Evolutionary conservation across 2,888 invertebrate genomes (phyloP), one percentile per base, ranked within the genome.

Genomic region (Mythimna albipuncta): DNA sequence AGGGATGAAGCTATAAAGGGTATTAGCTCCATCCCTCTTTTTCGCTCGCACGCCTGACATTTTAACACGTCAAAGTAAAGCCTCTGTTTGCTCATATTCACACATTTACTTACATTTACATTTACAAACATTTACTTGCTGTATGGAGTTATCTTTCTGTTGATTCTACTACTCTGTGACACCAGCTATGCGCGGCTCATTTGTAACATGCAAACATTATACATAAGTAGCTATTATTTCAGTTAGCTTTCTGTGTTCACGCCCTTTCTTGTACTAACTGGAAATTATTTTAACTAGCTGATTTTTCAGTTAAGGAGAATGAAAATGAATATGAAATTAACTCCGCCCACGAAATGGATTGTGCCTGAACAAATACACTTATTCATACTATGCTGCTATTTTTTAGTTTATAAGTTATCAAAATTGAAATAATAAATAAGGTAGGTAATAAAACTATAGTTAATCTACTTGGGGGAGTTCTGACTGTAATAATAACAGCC

Each of bases 201-300:
- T 81, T 82, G 50, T 58, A 59, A 63, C 74, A 79, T 81, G 83
- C 79, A 68, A 81, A 79, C 68, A 32, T 58, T 66, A 66, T 32
- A 69, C 26, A 38, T 55, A 69, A 73, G 54, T 50, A 61, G 19
- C 19, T 16, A 62, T 61, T 74, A 69, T 65, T 72, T 72, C 57
- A 66, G 72, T 69, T 57, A 82, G 64, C 52, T 47, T 10, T 52
- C 59, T 41, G 32, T 69, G 67, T 32, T 65, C 47, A 57, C 64
- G 72, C 58, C 72, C 13, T 67, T 68, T 71, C 79, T 50, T 69
- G 41, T 64, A 68, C 32, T 62, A 70, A 73, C 16, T 38, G 16
- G 16, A 55, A 69, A 82, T 82, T 79, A 77, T 63, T 69, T 69
- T 65, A 70, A 70, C 50, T n/a, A 67, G 38, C 58, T 70, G 6